These are phyloP conservation scores for Nicator chloris DNA, from an alignment of 2,113 vertebrate genomes.

Conservation along the genomic window DNA sequence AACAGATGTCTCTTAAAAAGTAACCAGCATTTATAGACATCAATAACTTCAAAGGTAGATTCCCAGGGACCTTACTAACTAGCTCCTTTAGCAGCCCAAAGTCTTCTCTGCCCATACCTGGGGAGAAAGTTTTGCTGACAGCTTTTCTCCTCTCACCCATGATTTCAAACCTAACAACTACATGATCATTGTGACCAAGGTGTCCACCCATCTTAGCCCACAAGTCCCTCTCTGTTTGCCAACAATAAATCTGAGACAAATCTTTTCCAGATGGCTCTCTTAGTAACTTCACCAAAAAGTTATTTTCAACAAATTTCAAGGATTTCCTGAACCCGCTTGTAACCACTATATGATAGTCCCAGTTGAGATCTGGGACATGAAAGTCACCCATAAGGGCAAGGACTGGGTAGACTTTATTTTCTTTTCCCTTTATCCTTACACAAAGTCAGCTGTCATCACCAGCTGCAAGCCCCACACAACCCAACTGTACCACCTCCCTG, in stretches of 20 bases:
- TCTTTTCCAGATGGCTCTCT: not conserved
- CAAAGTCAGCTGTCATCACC: not conserved
- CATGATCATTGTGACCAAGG: not conserved
- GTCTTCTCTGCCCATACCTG: too few species aligned
- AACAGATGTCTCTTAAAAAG: not conserved
- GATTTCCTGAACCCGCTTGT: not conserved
- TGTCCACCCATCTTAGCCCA: too few species aligned
- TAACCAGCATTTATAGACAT: not conserved
- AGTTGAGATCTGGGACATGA: not conserved
- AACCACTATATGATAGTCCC: not conserved
- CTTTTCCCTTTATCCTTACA: not conserved
- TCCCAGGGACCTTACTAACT: not conserved
- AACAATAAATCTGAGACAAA: not conserved
- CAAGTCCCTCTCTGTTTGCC: not conserved
- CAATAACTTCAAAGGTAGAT: not conserved
- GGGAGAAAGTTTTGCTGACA: accelerated
- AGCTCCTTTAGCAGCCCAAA: not conserved
- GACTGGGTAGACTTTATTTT: not conserved
- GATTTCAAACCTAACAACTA: not conserved
- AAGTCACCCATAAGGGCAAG: not conserved
- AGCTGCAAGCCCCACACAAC: not conserved
- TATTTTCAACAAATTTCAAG: not conserved
- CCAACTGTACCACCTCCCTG: not conserved
- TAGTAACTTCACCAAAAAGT: not conserved
- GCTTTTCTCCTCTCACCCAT: not conserved